Conservation (phyloP, 2,888 invertebrate species). For the Coecobrya sp. region DNA sequence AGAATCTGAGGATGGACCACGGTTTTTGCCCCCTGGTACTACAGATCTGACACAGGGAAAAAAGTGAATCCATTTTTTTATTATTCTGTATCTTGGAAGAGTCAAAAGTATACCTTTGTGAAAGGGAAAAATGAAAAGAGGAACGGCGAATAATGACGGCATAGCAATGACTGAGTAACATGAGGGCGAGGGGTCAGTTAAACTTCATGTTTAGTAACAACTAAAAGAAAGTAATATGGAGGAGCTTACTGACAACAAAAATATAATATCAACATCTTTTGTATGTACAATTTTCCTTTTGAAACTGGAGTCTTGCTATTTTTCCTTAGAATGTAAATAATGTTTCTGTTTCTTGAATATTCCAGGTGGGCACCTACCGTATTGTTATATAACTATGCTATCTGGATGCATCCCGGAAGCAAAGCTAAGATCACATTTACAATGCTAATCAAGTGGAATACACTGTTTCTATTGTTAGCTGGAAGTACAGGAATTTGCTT, state of each 20-base stretch:
- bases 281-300: neutral
- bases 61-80: constrained; percentile 46
- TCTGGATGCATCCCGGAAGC: constrained; percentile 12
- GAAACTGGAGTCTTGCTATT: neutral
- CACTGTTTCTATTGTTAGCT: neutral
- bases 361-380: constrained; percentile 19
- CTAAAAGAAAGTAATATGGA: no score
- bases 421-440: neutral
- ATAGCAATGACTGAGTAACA: constrained; percentile 11
- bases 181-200: neutral
- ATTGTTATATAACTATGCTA: neutral
- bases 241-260: no score
- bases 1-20: constrained; percentile 23
- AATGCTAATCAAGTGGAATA: constrained; percentile 30
- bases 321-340: neutral
- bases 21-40: constrained; percentile 2
- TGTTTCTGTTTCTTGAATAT: constrained; percentile 4
- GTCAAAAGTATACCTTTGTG: constrained; percentile 20
- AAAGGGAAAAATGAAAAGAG: constrained; percentile 1
- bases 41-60: neutral
- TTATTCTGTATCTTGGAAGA: constrained; percentile 26
- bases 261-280: no score
- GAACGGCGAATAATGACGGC: neutral
- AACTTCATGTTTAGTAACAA: no score
- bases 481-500: neutral